Base-by-base conservation (phyloP, 2,113 vertebrate genomes). In the Hemicordylus capensis region DNA sequence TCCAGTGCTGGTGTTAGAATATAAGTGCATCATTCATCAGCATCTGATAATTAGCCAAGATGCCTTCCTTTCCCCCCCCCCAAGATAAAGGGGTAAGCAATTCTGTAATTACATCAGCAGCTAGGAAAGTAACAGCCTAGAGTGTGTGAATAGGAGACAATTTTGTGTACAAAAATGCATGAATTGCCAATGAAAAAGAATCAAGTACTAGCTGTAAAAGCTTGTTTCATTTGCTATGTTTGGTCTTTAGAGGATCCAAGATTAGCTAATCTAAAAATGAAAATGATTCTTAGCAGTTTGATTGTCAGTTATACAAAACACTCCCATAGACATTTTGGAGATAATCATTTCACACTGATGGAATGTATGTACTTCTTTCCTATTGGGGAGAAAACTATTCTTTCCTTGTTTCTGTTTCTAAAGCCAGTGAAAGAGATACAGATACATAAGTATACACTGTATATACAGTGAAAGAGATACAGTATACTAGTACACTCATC, bases 371-470 rank as follows among this genome's bases (percentile, higher is more conserved):
- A 14, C 9, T 39, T 75, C 19, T 39, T 80, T 42, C 76, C 42
- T 83, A 86, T n/a, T 39, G 63, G 31, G 37, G 85, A 9, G 34
- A 76, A 64, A 48, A 80, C 85, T 9, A 10, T 44, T 70, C 85
- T 92, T 77, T 59, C 54, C 78, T 84, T 78, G 51, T 17, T 54
- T 59, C 67, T 72, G 6, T n/a, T 90, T 87, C 74, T 39, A 81
- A 42, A 56, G 8, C 78, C 58, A 61, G n/a, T 87, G 72, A 80
- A 73, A 75, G 6, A 54, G 19, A 20, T 19, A 4, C 7, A 5
- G n/a, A n/a, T n/a, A n/a, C n/a, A n/a, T n/a, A n/a, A n/a, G n/a
- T n/a, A n/a, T n/a, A n/a, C n/a, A n/a, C n/a, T n/a, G n/a, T n/a
- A n/a, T n/a, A n/a, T n/a, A n/a, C 58, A 61, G n/a, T 87, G 72